These are phyloP conservation scores for Lamprotornis superbus DNA, from an alignment of 2,113 vertebrate genomes.

Conservation along the genomic window DNA sequence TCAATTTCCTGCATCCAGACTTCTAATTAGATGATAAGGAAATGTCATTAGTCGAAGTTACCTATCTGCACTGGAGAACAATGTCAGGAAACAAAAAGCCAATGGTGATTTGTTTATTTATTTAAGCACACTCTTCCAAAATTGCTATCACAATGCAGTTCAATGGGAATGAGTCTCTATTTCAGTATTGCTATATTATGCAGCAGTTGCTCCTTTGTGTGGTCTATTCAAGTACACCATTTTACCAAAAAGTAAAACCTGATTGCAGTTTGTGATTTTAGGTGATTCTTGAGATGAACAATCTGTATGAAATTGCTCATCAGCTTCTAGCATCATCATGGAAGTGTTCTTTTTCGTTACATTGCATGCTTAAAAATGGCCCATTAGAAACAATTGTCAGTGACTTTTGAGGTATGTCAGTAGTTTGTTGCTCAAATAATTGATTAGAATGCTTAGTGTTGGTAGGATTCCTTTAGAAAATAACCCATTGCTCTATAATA, in stretches of 20 bases:
- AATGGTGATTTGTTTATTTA: neutral
- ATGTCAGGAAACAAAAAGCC: neutral
- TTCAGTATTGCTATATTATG: neutral
- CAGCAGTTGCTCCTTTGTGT: neutral
- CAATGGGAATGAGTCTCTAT: fast-evolving
- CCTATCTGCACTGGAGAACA: neutral
- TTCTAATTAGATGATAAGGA: neutral
- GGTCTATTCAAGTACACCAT: neutral
- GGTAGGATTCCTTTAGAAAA: neutral
- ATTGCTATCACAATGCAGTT: neutral
- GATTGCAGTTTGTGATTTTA: neutral
- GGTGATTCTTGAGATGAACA: neutral
- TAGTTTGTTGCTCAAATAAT: neutral
- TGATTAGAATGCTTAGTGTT: neutral
- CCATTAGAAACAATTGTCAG: neutral
- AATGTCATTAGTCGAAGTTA: neutral
- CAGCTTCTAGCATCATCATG: neutral
- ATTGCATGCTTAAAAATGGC: neutral
- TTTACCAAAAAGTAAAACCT: neutral
- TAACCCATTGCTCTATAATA: neutral
- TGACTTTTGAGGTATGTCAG: neutral
- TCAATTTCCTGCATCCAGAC: neutral
- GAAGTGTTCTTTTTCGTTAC: neutral
- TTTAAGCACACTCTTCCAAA: neutral
- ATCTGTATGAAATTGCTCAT: neutral